Evolutionary conservation across 2,888 invertebrate species (phyloP).

Genomic region (Aphidoletes aphidimyza): DNA sequence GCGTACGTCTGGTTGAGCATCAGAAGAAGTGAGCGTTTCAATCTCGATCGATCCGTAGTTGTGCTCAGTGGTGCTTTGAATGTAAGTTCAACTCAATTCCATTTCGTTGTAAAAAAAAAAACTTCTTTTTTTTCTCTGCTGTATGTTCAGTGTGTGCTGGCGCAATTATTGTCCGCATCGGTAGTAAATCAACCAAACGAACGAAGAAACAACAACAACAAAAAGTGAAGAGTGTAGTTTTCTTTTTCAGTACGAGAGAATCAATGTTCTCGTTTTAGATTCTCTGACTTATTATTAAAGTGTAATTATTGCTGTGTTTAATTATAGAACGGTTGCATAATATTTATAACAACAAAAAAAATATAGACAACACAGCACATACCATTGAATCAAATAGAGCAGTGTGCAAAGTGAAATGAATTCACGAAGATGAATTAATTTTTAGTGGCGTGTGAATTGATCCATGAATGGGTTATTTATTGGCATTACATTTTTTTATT

Average conservation of each 20-base stretch:
- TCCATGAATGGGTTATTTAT: not conserved
- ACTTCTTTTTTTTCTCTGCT: not conserved
- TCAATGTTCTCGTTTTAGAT: constrained; percentile 12
- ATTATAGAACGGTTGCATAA: constrained; percentile 42
- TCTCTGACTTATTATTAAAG: constrained; percentile 19
- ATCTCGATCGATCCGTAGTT: constrained; percentile 50
- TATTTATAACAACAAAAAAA: too few species aligned
- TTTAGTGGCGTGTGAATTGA: not conserved
- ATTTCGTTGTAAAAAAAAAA: not conserved
- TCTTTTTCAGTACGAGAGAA: constrained; percentile 3
- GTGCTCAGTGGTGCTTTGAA: constrained; percentile 47
- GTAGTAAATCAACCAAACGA: not conserved
- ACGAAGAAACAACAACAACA: not conserved
- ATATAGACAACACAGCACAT: too few species aligned
- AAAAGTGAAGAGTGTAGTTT: constrained; percentile 26
- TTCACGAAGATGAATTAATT: not conserved
- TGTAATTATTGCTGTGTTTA: constrained; percentile 19
- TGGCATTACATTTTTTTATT: not conserved
- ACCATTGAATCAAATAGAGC: constrained; percentile 11
- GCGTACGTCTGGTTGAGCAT: not conserved
- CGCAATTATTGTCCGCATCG: not conserved
- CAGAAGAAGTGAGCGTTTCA: constrained; percentile 16
- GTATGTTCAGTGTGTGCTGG: not conserved
- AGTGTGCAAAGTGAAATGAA: not conserved
- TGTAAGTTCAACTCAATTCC: constrained; percentile 25